Conservation (phyloP, 2,888 invertebrate species). For the Yponomeuta malinellus region DNA sequence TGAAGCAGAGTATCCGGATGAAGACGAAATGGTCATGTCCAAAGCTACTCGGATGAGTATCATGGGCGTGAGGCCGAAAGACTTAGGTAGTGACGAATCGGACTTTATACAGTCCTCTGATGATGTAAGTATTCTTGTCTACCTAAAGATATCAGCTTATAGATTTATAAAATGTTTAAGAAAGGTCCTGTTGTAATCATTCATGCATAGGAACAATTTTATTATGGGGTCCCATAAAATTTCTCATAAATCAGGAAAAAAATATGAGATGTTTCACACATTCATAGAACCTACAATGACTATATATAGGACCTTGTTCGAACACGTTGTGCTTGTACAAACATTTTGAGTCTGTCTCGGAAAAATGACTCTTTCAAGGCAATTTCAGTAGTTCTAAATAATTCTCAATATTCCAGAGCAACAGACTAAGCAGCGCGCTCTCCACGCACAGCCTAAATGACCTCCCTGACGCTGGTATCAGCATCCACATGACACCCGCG, state of each 20-base stretch:
- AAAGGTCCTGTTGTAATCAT: neutral
- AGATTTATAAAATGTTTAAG: neutral
- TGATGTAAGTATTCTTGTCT: slow-evolving; percentile 43
- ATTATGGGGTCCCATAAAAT: no score
- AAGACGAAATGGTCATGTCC: slow-evolving; percentile 64
- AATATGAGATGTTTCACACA: no score
- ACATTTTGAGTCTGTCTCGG: no score
- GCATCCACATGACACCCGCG: slow-evolving; percentile 25
- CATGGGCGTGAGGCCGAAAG: slow-evolving; percentile 59
- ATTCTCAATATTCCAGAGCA: slow-evolving; percentile 5
- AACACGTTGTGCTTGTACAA: no score
- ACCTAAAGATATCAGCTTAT: neutral
- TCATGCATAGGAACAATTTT: no score
- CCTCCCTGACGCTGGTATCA: slow-evolving; percentile 26
- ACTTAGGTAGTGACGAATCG: slow-evolving; percentile 58
- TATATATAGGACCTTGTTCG: no score
- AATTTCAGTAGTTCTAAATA: neutral
- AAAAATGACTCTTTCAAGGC: no score
- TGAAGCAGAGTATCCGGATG: slow-evolving; percentile 47
- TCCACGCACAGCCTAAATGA: slow-evolving; percentile 32
- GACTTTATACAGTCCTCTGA: slow-evolving; percentile 62
- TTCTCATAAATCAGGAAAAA: no score
- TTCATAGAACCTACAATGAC: no score
- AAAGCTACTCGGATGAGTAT: slow-evolving; percentile 69
- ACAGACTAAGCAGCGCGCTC: slow-evolving; percentile 1